Percentiles rank a stretch among this genome's conserved stretches.
Conservation (phyloP, 2,113 vertebrate species). For the Pluvialis apricaria region DNA sequence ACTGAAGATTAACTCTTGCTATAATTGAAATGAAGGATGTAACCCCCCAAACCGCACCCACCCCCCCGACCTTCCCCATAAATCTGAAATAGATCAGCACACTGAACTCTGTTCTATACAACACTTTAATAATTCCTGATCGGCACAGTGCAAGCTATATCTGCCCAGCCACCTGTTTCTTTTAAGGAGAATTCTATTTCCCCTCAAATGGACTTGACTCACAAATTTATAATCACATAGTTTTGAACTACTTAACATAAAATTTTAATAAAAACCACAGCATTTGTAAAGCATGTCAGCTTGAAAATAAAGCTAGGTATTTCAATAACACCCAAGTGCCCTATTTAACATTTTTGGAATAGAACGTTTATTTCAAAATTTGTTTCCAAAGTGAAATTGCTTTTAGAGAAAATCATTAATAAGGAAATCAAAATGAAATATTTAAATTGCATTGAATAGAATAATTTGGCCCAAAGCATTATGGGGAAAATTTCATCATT, state of each 20-base stretch:
- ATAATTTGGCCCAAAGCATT: background rate
- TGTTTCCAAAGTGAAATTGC: conserved; percentile 33
- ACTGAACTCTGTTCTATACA: background rate
- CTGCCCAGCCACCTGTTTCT: background rate
- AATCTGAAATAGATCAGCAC: background rate
- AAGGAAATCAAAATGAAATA: conserved; percentile 58
- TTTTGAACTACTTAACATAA: conserved; percentile 59
- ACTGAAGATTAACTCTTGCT: background rate
- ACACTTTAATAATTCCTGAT: background rate
- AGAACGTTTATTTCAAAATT: conserved; percentile 42
- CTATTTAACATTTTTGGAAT: conserved; percentile 37
- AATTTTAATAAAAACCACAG: conserved; percentile 39
- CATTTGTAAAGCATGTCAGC: conserved; percentile 33
- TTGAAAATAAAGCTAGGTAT: conserved; percentile 52
- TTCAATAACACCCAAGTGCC: conserved; percentile 48
- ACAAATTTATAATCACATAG: conserved; percentile 51
- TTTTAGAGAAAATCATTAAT: conserved; percentile 44
- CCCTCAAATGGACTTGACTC: background rate
- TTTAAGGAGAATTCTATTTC: conserved; percentile 19
- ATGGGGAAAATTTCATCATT: background rate
- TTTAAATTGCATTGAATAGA: conserved; percentile 36
- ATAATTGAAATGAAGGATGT: background rate
- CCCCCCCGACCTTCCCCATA: background rate
- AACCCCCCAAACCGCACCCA: background rate
- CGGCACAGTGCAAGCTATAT: background rate